phyloP scores from a whole-genome alignment of 2,113 vertebrate genomes.

The rat (Rattus norvegicus) region GRCr8 NC_086028.1:94641001-94641500 shows the following conservation, averaged over 20 bases:
- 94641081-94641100: background rate
- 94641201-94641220: background rate
- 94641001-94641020: background rate
- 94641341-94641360: background rate
- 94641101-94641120: background rate
- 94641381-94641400: background rate
- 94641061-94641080: background rate
- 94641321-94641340: background rate
- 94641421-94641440: background rate
- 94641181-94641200: background rate
- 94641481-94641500: background rate
- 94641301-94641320: conserved; percentile 4
- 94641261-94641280: background rate
- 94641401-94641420: background rate
- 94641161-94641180: background rate
- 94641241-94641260: background rate
- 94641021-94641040: background rate
- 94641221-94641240: too few relatives aligned
- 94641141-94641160: background rate
- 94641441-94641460: background rate
- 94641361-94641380: background rate
- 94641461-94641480: background rate
- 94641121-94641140: background rate
- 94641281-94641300: background rate
- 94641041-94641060: background rate